phyloP scores from a whole-genome alignment of 2,113 vertebrate genomes.

The Aplodontia rufa region DNA sequence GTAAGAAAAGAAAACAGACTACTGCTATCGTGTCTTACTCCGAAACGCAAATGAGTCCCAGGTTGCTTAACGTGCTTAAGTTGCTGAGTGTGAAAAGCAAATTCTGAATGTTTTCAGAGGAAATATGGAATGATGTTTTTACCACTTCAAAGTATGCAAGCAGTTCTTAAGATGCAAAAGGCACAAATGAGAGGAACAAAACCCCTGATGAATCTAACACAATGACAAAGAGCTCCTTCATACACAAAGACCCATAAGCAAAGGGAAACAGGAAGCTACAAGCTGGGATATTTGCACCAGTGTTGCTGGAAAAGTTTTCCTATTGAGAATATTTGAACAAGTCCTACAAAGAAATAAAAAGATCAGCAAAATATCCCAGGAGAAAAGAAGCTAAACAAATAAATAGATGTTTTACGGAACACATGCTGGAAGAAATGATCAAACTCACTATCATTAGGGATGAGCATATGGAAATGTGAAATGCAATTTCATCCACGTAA shows the following conservation, averaged over 20 bases:
- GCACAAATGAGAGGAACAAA: not conserved
- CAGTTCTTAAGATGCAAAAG: not conserved
- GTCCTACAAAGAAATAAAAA: not conserved
- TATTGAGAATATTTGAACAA: not conserved
- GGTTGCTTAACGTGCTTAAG: not conserved
- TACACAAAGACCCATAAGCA: not conserved
- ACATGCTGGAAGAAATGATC: not conserved
- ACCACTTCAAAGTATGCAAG: not conserved
- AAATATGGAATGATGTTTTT: not conserved
- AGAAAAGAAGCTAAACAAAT: not conserved
- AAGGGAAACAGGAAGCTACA: not conserved
- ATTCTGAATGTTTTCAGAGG: conserved; percentile 16
- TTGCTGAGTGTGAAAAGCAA: not conserved
- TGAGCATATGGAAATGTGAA: not conserved
- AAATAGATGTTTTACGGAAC: not conserved
- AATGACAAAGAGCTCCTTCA: not conserved
- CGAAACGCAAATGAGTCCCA: not conserved
- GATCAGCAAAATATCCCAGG: not conserved
- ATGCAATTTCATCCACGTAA: not conserved
- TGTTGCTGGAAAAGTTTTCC: not conserved
- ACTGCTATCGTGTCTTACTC: not conserved
- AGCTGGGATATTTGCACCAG: not conserved
- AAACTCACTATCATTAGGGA: not conserved
- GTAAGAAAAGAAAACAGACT: not conserved
- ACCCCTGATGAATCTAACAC: not conserved